These are phyloP conservation scores for Sporophila hypoxantha DNA, from an alignment of 2,113 vertebrate species.

Conservation along the genomic window DNA sequence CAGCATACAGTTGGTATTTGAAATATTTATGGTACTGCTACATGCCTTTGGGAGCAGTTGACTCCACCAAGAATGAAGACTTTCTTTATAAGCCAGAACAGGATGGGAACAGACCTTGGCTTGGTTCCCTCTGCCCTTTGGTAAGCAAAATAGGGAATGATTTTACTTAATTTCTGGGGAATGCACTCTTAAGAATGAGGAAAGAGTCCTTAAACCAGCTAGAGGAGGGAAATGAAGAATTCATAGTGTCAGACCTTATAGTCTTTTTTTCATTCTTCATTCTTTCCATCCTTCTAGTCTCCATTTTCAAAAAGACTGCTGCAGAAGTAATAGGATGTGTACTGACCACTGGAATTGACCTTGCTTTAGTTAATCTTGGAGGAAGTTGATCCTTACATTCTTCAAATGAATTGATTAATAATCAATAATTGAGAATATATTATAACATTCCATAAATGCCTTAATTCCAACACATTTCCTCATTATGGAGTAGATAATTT, in stretches of 20 bases:
- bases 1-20: background rate
- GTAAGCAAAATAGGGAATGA: slow-evolving; percentile 8
- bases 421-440: background rate
- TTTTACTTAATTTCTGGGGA: slow-evolving; percentile 23
- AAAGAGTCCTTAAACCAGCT: background rate
- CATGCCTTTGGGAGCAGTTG: slow-evolving; percentile 1
- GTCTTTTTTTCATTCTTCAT: background rate
- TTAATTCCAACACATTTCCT: background rate
- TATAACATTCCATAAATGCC: background rate
- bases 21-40: slow-evolving; percentile 30
- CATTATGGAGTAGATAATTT: background rate
- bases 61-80: background rate
- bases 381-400: background rate
- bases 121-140: background rate
- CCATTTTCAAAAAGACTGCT: background rate
- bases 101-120: background rate
- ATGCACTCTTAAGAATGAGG: background rate
- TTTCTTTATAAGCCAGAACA: background rate
- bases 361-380: background rate
- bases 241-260: background rate
- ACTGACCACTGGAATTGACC: background rate
- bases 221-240: background rate
- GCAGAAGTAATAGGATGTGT: background rate
- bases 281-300: background rate
- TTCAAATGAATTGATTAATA: background rate